Evolutionary conservation across 1,140 invertebrate genomes (phyloP), one percentile per base, ranked within the genome.

Genomic region (Heliconius congener): DNA sequence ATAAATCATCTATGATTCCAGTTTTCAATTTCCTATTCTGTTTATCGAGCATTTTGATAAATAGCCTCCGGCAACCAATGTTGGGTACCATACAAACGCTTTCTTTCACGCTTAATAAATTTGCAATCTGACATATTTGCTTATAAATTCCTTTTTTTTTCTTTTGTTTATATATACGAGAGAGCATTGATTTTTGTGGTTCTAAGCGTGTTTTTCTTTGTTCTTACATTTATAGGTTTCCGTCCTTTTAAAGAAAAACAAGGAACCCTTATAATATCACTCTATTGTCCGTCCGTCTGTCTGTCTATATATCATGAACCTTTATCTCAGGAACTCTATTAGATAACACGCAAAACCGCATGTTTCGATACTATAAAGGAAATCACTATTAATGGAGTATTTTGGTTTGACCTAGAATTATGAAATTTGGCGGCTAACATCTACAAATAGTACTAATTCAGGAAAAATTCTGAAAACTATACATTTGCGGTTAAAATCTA

Each of bases 11-110:
- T 88, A 76, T 88, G 86, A 87, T 90, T 90, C 86, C 88, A 85
- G 86, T 90, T 88, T 94, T 93, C 93, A 94, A 94, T 94, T 94
- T 94, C 90, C 91, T 89, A 88, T 88, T 87, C 88, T 89, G 91
- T 92, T 94, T 94, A 93, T 92, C 90, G 91, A 88, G 87, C 85
- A 83, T 90, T 87, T 93, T 93, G 91, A 94, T 93, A 93, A 91
- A 94, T 93, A 91, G 87, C 93, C 87, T 75, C 77, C 80, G 86
- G 90, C 85, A 82, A 83, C 77, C 86, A 80, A 83, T 87, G 84
- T 88, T 91, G 89, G 83, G 84, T 84, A 79, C 86, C 86, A 84
- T 86, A 82, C 81, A 79, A 84, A 81, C 83, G 86, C 78, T 85
- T 84, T 90, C 88, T 90, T 90, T 91, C 85, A 90, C 90, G 87